These are phyloP conservation scores for Xenopus petersii DNA, from an alignment of 2,797 vertebrate genomes.

Conservation along the genomic window DNA sequence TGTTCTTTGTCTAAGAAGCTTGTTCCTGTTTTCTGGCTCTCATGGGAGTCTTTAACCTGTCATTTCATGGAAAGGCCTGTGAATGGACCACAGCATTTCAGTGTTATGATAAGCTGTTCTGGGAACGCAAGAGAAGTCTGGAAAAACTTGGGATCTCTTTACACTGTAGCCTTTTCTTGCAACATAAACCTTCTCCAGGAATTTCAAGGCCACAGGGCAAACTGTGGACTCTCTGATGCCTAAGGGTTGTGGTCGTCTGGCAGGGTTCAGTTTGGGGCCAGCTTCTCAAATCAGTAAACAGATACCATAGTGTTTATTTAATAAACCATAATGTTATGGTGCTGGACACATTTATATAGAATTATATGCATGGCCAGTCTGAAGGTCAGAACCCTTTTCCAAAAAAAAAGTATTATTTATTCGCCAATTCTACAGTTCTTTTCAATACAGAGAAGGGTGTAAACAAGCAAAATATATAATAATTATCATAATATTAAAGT, in stretches of 20 bases:
- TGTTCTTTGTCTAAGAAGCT: slow-evolving; percentile 38
- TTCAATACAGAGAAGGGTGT: too few relatives aligned
- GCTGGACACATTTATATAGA: too few relatives aligned
- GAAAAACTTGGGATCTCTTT: slow-evolving; percentile 30
- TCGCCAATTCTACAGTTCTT: too few relatives aligned
- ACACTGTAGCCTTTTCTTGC: slow-evolving; percentile 10
- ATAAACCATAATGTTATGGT: background rate
- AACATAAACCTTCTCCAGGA: slow-evolving; percentile 13
- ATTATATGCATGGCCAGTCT: too few relatives aligned
- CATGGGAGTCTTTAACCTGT: slow-evolving; percentile 32
- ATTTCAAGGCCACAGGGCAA: slow-evolving; percentile 17
- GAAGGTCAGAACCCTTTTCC: too few relatives aligned
- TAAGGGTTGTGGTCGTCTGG: slow-evolving; percentile 11
- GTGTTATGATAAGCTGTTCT: slow-evolving; percentile 32
- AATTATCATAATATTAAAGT: too few relatives aligned
- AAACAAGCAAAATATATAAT: too few relatives aligned
- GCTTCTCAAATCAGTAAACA: background rate
- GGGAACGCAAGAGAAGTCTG: slow-evolving; percentile 6
- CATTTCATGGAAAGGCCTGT: slow-evolving; percentile 24
- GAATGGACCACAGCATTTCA: slow-evolving; percentile 17
- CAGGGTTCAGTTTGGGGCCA: slow-evolving; percentile 23
- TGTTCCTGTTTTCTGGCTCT: slow-evolving; percentile 24
- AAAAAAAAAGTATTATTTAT: too few relatives aligned
- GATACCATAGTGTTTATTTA: background rate
- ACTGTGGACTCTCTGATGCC: slow-evolving; percentile 6